Percentiles rank a stretch among this genome's conserved stretches.
Evolutionary conservation across 2,113 vertebrate genomes (phyloP).

Genomic region (Heloderma charlesbogerti): DNA sequence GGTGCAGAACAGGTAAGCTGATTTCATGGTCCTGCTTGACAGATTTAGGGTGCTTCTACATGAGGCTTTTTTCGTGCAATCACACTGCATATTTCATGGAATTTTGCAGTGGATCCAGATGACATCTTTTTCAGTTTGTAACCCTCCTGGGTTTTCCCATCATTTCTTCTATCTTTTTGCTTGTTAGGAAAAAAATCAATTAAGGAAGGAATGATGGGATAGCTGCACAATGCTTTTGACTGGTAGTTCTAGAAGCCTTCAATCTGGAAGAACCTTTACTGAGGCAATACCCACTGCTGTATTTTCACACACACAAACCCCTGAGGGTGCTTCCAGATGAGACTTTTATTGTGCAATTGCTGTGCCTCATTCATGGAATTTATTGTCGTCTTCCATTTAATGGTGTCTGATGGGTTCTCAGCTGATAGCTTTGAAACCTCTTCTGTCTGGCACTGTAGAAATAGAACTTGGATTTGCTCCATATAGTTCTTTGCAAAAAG

Average conservation of each 20-base stretch:
- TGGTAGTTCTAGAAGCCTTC: too few species aligned
- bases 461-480: not conserved
- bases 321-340: not conserved
- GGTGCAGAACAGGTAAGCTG: constrained; percentile 78
- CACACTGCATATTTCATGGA: too few species aligned
- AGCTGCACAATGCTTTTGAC: too few species aligned
- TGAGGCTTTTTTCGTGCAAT: too few species aligned
- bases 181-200: too few species aligned
- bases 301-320: not conserved
- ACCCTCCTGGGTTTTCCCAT: too few species aligned
- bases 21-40: not conserved
- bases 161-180: too few species aligned
- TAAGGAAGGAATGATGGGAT: too few species aligned
- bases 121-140: too few species aligned
- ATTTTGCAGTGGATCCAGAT: too few species aligned
- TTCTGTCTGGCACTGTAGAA: not conserved
- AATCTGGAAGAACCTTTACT: too few species aligned
- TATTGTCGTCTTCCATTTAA: too few species aligned
- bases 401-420: not conserved
- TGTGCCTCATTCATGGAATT: not conserved
- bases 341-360: not conserved
- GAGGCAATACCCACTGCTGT: not conserved
- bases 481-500: not conserved
- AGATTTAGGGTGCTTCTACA: not conserved
- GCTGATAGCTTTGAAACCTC: not conserved